These are phyloP conservation scores for Drosophila subquinaria DNA, from an alignment of 2,888 invertebrate genomes.

Conservation along the genomic window DNA sequence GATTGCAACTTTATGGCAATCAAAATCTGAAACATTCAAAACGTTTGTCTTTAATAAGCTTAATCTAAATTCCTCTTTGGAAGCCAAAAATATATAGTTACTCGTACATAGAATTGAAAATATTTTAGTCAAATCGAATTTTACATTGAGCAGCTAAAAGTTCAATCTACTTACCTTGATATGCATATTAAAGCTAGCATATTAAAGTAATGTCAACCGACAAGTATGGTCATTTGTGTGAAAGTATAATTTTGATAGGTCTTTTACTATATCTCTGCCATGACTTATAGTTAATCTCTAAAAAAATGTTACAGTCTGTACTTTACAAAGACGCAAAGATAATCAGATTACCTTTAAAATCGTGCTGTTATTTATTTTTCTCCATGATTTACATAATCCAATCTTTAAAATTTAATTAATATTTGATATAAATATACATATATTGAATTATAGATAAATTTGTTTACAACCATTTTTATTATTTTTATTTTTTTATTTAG, in stretches of 20 bases:
- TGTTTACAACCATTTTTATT: too few relatives aligned
- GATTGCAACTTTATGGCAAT: not conserved
- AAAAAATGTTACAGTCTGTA: not conserved
- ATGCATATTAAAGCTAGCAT: too few relatives aligned
- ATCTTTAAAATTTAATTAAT: too few relatives aligned
- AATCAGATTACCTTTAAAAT: not conserved
- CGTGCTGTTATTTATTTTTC: too few relatives aligned
- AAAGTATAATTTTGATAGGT: too few relatives aligned
- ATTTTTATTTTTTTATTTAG: too few relatives aligned
- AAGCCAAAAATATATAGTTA: not conserved
- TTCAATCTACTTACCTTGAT: too few relatives aligned
- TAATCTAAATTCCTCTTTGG: not conserved
- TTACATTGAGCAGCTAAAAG: not conserved
- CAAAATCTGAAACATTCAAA: not conserved
- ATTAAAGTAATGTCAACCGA: too few relatives aligned
- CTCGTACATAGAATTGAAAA: not conserved
- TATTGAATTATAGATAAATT: too few relatives aligned
- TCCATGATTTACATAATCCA: too few relatives aligned
- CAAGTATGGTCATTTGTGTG: too few relatives aligned
- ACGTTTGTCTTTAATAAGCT: not conserved
- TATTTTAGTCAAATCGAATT: not conserved
- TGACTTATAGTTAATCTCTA: not conserved
- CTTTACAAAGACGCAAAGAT: not conserved
- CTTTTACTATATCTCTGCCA: not conserved
- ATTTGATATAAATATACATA: too few relatives aligned